Evolutionary conservation across 1,140 invertebrate genomes (phyloP).

Genomic region (Aphelinus certus): DNA sequence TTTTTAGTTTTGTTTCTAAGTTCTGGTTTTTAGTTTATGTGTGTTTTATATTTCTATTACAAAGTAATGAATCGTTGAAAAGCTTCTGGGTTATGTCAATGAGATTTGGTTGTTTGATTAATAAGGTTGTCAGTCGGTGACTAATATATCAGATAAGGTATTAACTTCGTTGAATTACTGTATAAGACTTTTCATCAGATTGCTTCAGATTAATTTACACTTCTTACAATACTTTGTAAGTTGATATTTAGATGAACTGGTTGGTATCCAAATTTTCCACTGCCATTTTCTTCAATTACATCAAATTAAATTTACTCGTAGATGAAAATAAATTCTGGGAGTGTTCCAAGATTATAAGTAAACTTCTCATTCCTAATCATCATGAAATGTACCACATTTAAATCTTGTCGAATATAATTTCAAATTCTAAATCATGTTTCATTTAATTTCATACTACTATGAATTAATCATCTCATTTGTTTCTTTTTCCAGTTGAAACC

Average conservation of each 20-base stretch:
- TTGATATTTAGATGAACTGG: no score
- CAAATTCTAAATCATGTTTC: neutral
- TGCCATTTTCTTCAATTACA: neutral
- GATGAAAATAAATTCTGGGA: constrained; percentile 32
- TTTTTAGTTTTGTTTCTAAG: neutral
- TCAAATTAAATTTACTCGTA: constrained; percentile 11
- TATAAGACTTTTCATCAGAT: neutral
- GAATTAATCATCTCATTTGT: neutral
- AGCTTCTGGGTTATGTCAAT: neutral
- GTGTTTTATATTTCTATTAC: neutral
- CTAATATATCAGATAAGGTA: constrained; percentile 13
- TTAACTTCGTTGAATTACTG: no score
- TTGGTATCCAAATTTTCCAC: no score
- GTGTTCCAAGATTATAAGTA: constrained; percentile 7
- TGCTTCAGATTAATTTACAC: no score
- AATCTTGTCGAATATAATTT: no score
- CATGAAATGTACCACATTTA: no score
- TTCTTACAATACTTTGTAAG: no score
- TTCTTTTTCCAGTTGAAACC: constrained; percentile 31
- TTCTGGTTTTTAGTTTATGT: neutral
- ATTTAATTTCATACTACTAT: neutral
- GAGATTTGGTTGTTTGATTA: neutral
- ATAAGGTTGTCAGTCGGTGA: constrained; percentile 6
- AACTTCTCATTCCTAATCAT: neutral
- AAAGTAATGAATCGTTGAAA: neutral